Base-by-base conservation (phyloP, 2,113 vertebrate genomes). In the Desmodus rotundus region DNA sequence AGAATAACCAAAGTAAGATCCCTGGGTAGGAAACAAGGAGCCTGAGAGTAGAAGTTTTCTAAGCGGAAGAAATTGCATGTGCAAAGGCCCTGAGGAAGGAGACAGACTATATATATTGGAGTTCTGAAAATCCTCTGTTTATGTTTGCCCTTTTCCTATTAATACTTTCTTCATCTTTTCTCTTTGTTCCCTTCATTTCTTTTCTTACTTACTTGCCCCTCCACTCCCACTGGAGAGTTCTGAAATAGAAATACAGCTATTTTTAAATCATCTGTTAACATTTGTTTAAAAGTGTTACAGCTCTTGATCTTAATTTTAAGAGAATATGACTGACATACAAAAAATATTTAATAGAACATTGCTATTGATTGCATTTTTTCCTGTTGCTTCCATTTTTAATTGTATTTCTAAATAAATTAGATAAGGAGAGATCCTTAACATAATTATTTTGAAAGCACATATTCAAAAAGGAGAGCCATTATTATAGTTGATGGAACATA, bases 381-480 rank as follows among this genome's bases (percentile, higher is more conserved):
- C 12, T 78, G 2, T 89, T 78, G 38, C 81, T 33, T 91, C 38
- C 22, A 52, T 91, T 41, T 41, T 87, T 87, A 50, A 61, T 83
- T 83, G 81, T 74, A 83, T 74, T 89, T 91, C 67, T 89, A 54
- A 82, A 74, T 58, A n/a, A 77, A 77, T 65, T 77, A 86, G 61
- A 38, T 70, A 43, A 28, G 11, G 38, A 73, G 33, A 83, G 43
- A 72, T 72, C 89, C 83, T 93, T 91, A 92, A 76, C 26, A 36
- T 38, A 63, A 65, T 52, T 41, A 16, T 73, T 82, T 96, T 22
- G 70, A 93, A 86, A 85, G 26, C 11, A 41, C 12, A 14, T 56
- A 52, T 81, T 92, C 63, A 31, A 83, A 92, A 92, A 92, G 36
- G 76, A 77, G 36, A 89, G 12, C 7, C 54, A 78, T 74, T 95